Base-by-base conservation (phyloP, 2,888 invertebrate species). In the Anagyrus pseudococci region DNA sequence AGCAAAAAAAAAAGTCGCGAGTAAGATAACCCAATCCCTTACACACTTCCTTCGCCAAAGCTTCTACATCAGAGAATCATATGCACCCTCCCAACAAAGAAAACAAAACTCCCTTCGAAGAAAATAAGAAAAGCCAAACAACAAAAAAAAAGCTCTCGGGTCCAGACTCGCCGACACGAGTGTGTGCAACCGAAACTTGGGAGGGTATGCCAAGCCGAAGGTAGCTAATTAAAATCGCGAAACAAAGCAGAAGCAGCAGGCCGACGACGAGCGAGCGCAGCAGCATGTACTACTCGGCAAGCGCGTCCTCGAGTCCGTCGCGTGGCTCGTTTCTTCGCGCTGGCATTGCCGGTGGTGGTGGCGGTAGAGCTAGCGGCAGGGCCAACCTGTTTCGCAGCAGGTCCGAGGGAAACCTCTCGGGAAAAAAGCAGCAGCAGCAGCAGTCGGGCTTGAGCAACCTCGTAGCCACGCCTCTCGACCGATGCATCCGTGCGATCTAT, bases 401-500 rank as follows among this genome's bases (percentile, higher is more conserved):
- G 67, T 91, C 90, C 25, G 91, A 91, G 74, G 89, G 90, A 8
- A 89, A 90, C 77, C 83, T 91, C 50, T 68, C 59, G 13, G 44
- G 53, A 1, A n/a, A 43, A 4, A 62, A 50, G 20, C 23, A n/a
- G 22, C 50, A 52, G 37, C 58, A 50, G 46, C 48, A 49, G n/a
- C 44, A 46, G 26, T 52, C 29, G 8, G 54, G 52, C 20, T n/a
- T 49, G 43, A 48, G 44, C 19, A 47, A 44, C 48, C 40, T 55
- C 58, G 73, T 61, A 58, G 62, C 72, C 50, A 83, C 85, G 50
- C 83, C 85, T 26, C 80, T 87, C 70, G 88, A 89, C 80, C 88
- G 89, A 79, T 91, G 89, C 79, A 88, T 90, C 69, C 87, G 87
- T 72, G 89, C 87, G 67, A 86, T 91, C 72, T 90, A 89, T 76